Conservation (phyloP, 2,888 invertebrate genomes). For the Drosophila histrio region DNA sequence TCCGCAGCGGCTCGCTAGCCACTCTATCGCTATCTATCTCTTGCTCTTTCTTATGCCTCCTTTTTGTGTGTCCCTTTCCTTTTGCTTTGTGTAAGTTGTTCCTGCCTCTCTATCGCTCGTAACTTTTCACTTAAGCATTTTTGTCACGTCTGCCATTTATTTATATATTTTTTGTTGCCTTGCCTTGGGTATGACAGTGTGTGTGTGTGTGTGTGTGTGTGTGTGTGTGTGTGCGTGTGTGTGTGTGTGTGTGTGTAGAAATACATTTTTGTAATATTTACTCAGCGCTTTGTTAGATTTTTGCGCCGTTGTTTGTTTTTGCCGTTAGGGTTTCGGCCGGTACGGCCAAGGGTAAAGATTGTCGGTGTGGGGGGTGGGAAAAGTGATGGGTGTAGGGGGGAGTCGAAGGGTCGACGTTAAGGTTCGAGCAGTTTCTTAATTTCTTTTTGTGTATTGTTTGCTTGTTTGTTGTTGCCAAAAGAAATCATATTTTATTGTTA, state of each 20-base stretch:
- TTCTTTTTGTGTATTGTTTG: slow-evolving; percentile 68
- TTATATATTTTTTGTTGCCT: slow-evolving; percentile 41
- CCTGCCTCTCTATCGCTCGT: slow-evolving; percentile 45
- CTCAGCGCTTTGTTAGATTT: slow-evolving; percentile 68
- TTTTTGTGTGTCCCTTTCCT: neutral
- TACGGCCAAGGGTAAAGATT: neutral
- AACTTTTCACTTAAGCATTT: slow-evolving; percentile 78
- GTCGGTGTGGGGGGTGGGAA: neutral
- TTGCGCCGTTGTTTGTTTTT: slow-evolving; percentile 56
- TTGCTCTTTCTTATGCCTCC: neutral
- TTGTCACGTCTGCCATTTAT: slow-evolving; percentile 77
- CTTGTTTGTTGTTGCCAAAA: slow-evolving; percentile 39
- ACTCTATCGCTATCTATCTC: neutral
- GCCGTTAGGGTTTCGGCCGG: slow-evolving; percentile 48
- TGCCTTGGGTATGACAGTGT: slow-evolving; percentile 15
- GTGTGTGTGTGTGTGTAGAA: slow-evolving; percentile 32
- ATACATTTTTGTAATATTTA: slow-evolving; percentile 79
- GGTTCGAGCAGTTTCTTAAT: slow-evolving; percentile 69
- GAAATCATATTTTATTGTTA: slow-evolving; percentile 79
- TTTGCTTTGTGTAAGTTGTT: neutral
- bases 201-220: neutral
- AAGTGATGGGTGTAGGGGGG: too few species aligned
- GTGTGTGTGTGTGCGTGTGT: neutral
- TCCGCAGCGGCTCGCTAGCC: slow-evolving; percentile 43
- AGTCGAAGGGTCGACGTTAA: neutral